phyloP scores from a whole-genome alignment of 2,888 invertebrate genomes.

The Drosophila mayaguana region DNA sequence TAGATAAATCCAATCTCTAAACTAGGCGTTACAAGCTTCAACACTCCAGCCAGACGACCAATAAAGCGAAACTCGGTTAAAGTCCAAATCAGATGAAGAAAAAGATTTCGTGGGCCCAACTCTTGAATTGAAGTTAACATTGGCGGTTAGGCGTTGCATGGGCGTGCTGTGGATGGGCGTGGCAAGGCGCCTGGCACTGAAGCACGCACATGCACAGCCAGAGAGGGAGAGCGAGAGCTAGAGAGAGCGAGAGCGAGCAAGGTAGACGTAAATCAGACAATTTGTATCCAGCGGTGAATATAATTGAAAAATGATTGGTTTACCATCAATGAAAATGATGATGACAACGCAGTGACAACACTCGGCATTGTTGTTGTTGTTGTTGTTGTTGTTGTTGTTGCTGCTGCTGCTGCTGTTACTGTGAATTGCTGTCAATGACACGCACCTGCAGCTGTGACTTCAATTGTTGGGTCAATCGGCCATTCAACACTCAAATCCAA shows the following conservation, averaged over 20 bases:
- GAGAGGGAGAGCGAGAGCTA: slow-evolving; percentile 4
- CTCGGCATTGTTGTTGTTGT: slow-evolving; percentile 35
- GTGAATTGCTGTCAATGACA: slow-evolving; percentile 70
- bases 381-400: slow-evolving; percentile 30
- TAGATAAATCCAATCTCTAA: neutral
- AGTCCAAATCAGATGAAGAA: slow-evolving; percentile 27
- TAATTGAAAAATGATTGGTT: slow-evolving; percentile 81
- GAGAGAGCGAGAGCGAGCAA: neutral
- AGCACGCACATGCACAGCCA: slow-evolving; percentile 17
- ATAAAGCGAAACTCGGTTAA: neutral
- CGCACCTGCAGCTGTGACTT: slow-evolving; percentile 71
- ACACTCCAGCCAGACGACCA: neutral
- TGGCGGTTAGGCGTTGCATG: neutral
- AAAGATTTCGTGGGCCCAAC: slow-evolving; percentile 26
- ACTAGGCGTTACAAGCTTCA: neutral
- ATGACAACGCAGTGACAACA: slow-evolving; percentile 68
- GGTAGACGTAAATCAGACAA: slow-evolving; percentile 75
- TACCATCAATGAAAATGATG: slow-evolving; percentile 78
- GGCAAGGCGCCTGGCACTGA: slow-evolving; percentile 43
- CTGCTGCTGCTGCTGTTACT: slow-evolving; percentile 34
- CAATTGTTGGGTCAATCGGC: slow-evolving; percentile 76
- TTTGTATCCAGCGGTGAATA: slow-evolving; percentile 79
- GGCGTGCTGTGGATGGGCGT: slow-evolving; percentile 29
- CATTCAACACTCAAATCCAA: slow-evolving; percentile 49
- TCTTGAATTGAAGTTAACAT: slow-evolving; percentile 23